Conservation (phyloP, 2,797 vertebrate species). For the Anabacerthia variegaticeps region DNA sequence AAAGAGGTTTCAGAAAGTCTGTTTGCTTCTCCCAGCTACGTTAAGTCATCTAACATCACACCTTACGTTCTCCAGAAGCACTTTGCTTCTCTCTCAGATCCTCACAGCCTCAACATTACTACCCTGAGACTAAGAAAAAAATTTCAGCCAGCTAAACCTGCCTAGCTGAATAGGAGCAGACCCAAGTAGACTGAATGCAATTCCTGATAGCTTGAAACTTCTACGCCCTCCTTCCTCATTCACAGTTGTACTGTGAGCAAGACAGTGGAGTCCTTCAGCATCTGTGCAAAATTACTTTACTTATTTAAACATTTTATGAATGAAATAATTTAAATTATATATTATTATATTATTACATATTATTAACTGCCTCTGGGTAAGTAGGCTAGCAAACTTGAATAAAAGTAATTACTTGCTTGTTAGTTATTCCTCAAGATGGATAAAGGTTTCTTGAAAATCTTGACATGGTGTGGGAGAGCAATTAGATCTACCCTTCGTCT, state of each 20-base stretch:
- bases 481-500: background rate
- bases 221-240: background rate
- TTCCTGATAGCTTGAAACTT: background rate
- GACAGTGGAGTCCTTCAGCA: background rate
- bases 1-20: background rate
- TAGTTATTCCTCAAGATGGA: conserved; percentile 14
- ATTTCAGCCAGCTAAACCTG: background rate
- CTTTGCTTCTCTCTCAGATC: background rate
- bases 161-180: background rate
- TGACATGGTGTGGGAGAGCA: background rate
- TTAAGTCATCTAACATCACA: background rate
- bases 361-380: conserved; percentile 8
- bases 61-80: background rate
- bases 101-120: background rate
- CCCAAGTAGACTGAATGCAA: background rate
- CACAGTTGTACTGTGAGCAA: background rate
- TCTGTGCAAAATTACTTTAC: background rate
- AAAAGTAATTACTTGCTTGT: conserved; percentile 4
- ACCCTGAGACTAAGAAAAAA: background rate
- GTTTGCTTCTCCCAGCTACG: background rate
- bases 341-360: too few species aligned
- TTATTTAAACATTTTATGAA: conserved; percentile 15
- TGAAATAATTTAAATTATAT: background rate
- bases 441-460: conserved; percentile 18
- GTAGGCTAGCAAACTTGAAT: background rate